phyloP scores from a whole-genome alignment of 2,797 vertebrate species.

The Chaetophractus vellerosus region DNA sequence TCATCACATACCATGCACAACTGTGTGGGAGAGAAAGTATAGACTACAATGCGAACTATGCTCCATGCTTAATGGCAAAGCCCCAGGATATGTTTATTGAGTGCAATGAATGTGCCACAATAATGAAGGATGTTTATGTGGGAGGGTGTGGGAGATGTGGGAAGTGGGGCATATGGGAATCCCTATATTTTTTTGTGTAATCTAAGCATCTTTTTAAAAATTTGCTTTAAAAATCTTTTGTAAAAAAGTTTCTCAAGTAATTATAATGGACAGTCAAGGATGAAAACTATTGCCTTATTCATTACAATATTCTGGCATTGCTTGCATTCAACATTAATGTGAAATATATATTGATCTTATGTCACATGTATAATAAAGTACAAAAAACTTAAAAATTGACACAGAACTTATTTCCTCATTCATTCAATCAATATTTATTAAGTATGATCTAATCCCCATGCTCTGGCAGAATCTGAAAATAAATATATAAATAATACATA shows the following conservation, averaged over 20 bases:
- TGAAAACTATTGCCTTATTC: background rate
- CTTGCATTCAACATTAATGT: slow-evolving; percentile 9
- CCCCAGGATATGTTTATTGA: no score
- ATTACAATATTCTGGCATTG: background rate
- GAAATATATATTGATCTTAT: slow-evolving; percentile 21
- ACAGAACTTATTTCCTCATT: background rate
- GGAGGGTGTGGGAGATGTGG: no score
- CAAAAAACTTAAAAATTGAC: background rate
- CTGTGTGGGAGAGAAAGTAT: no score
- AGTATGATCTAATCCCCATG: background rate
- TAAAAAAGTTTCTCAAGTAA: background rate
- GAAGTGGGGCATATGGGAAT: no score
- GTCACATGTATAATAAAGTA: background rate
- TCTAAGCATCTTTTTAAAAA: no score
- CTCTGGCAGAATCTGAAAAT: background rate
- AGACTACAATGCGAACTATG: no score
- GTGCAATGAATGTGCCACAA: no score
- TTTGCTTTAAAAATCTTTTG: no score
- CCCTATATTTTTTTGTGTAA: no score
- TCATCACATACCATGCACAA: no score
- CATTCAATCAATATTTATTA: background rate
- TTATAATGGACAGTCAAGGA: background rate
- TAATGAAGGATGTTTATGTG: no score
- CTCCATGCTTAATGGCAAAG: no score
- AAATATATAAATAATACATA: background rate